A percentile compares a stretch with the other conserved stretches of the same genome.
Evolutionary conservation across 2,888 invertebrate genomes (phyloP).

Genomic region (Acronicta psi): DNA sequence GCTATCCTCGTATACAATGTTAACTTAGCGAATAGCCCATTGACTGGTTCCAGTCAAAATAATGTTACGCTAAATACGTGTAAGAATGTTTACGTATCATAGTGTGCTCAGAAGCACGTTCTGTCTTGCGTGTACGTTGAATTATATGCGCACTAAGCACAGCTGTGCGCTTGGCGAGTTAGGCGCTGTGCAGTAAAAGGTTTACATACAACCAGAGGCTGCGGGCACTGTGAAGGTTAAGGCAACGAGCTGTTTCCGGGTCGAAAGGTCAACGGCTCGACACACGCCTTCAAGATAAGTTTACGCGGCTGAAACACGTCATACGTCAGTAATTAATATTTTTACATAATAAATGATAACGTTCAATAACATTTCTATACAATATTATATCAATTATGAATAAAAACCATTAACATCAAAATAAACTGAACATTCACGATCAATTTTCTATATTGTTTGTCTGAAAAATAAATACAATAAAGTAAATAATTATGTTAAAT

Average conservation of each 20-base stretch:
- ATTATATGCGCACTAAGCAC: conserved; percentile 29
- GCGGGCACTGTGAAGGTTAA: conserved; percentile 66
- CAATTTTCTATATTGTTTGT: conserved; percentile 4
- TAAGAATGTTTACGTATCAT: conserved; percentile 42
- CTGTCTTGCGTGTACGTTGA: conserved; percentile 28
- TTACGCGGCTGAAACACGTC: conserved; percentile 23
- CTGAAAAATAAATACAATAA: too few relatives aligned
- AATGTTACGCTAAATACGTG: conserved; percentile 36
- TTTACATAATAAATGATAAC: neutral
- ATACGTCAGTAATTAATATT: conserved; percentile 26
- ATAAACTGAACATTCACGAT: neutral
- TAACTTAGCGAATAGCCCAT: conserved; percentile 28
- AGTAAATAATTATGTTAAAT: too few relatives aligned
- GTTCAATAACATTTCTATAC: conserved; percentile 6
- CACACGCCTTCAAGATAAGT: conserved; percentile 39
- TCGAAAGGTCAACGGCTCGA: conserved; percentile 70
- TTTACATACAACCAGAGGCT: conserved; percentile 17
- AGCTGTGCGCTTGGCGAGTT: conserved; percentile 9
- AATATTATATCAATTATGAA: neutral
- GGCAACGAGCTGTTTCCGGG: conserved; percentile 67
- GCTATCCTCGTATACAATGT: conserved; percentile 15
- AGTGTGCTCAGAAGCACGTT: conserved; percentile 40
- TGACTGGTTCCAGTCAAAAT: conserved; percentile 34
- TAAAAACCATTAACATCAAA: neutral
- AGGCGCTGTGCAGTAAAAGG: conserved; percentile 39